Evolutionary conservation across 2,113 vertebrate genomes (phyloP), one percentile per base, ranked within the genome.

Genomic region (Myrmophylax atrothorax): DNA sequence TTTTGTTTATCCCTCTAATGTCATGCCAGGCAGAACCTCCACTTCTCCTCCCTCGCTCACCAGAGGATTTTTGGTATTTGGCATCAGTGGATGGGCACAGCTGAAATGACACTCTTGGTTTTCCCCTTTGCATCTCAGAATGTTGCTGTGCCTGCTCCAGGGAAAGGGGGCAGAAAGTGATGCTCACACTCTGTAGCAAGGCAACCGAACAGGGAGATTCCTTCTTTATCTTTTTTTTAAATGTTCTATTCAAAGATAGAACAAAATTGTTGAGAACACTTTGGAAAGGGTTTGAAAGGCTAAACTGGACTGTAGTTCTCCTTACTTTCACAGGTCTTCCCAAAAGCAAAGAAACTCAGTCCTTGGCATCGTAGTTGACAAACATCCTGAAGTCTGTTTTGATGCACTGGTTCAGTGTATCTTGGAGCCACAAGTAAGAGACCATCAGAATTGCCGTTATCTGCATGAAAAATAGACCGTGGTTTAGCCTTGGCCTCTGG

Each of bases 1-100:
- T 83, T 84, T 84, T 91, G 89, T 92, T 93, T 94, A 50, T 87
- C 52, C 60, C 74, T 69, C 80, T 79, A 28, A 78, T 58, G 67
- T 66, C 33, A 31, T 37, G 79, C 63, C 85, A 92, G 73, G 68
- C 59, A 78, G 89, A 90, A 84, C 60, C 64, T 86, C 79, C 55
- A 7, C 63, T 81, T 58, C 86, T 66, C 50, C 49, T 52, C 12
- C 35, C 44, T 47, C 60, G 58, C 42, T 74, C 18, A 22, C 0
- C 24, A 13, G 52, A 78, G 69, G 7, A 38, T 22, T 59, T 69
- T 77, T 70, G 68, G 33, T 89, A 9, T 50, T 68, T 25, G 63
- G 46, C 49, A 62, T 75, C 70, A 55, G 37, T 55, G 55, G 72
- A 26, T 33, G 31, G 68, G 64, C 47, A 38, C 47, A 70, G 86